Percentiles rank a stretch among this genome's conserved stretches.
These are phyloP conservation scores for Trematomus bernacchii DNA, from an alignment of 2,797 vertebrate species.

Conservation along the genomic window DNA sequence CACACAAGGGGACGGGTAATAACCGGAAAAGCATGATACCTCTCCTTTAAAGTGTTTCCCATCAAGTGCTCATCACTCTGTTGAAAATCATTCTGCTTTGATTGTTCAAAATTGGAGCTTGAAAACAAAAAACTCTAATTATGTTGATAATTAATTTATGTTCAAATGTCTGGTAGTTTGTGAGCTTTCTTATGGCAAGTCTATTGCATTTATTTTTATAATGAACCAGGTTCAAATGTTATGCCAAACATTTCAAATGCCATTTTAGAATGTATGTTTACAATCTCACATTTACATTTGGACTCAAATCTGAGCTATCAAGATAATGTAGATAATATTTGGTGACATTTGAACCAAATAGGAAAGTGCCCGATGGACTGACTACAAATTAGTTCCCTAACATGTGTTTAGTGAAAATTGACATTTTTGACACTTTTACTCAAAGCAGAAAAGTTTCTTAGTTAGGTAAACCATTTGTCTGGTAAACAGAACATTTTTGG, in stretches of 20 bases:
- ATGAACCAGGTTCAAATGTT: not conserved
- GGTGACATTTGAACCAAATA: no score
- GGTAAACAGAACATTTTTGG: not conserved
- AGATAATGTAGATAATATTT: no score
- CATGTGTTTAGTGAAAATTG: no score
- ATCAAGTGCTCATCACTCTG: not conserved
- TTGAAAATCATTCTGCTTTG: not conserved
- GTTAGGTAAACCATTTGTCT: not conserved
- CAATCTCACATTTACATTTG: no score
- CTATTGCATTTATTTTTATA: no score
- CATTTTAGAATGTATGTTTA: not conserved
- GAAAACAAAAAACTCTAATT: not conserved
- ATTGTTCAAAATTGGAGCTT: not conserved
- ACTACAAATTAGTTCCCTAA: no score
- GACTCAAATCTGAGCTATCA: no score
- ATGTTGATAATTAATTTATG: not conserved
- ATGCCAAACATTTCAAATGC: not conserved
- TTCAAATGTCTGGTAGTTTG: not conserved
- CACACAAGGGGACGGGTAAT: no score
- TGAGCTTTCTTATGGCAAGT: no score
- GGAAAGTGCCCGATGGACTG: no score
- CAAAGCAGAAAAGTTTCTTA: not conserved
- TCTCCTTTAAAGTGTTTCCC: not conserved
- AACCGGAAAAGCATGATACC: no score
- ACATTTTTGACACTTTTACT: no score